Evolutionary conservation across 2,797 vertebrate genomes (phyloP).

Genomic region (Periparus ater): DNA sequence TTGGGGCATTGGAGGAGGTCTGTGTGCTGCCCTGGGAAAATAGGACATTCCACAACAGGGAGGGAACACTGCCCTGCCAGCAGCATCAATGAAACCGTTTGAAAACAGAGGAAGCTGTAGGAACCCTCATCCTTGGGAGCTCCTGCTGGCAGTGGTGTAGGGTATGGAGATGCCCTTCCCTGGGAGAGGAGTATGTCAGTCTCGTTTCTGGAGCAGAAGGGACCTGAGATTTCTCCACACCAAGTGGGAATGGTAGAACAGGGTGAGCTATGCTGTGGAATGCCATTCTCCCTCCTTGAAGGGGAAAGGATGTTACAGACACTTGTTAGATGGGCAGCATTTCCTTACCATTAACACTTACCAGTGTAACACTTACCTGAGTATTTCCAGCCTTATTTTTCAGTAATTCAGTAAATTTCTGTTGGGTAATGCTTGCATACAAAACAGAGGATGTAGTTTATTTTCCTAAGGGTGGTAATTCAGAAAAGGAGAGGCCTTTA

Average conservation of each 20-base stretch:
- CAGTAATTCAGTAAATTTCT: not conserved
- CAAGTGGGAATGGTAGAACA: not conserved
- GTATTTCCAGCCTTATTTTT: not conserved
- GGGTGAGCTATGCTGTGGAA: not conserved
- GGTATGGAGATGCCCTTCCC: not conserved
- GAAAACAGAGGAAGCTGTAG: not conserved
- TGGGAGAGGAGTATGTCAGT: not conserved
- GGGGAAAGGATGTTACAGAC: not conserved
- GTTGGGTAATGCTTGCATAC: not conserved
- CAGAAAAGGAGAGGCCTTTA: not conserved
- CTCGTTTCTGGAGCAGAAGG: not conserved
- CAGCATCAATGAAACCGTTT: not conserved
- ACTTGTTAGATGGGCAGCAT: not conserved
- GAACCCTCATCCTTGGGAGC: not conserved
- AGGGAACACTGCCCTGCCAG: not conserved
- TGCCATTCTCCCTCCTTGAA: accelerated
- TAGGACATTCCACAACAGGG: not conserved
- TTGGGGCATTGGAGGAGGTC: not conserved
- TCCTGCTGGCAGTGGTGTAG: not conserved
- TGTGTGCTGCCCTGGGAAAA: not conserved
- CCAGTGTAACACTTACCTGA: not conserved
- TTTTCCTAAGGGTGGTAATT: not conserved
- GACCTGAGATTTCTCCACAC: not conserved
- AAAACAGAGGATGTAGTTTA: not conserved
- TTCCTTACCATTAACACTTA: not conserved